Evolutionary conservation across 2,113 vertebrate genomes (phyloP).

Genomic region (Lichenostomus cassidix): DNA sequence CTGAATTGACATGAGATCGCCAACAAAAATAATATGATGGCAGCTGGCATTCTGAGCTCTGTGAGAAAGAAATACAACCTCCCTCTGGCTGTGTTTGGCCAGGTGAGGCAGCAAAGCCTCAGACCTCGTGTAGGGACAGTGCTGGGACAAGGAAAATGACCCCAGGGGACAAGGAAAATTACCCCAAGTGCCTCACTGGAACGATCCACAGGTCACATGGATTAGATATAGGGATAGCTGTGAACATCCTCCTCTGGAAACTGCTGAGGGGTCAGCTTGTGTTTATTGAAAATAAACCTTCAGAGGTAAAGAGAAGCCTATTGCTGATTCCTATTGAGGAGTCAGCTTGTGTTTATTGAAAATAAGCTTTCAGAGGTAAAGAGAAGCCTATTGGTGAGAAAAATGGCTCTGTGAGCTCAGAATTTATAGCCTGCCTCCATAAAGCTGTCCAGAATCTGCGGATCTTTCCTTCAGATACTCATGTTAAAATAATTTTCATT

Average conservation of each 20-base stretch:
- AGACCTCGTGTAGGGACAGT: too few relatives aligned
- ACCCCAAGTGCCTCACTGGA: background rate
- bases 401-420: conserved; percentile 16
- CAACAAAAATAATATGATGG: background rate
- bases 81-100: background rate
- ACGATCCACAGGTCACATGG: accelerated
- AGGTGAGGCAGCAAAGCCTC: background rate
- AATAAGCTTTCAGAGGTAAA: conserved; percentile 37
- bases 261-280: background rate
- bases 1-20: conserved; percentile 18
- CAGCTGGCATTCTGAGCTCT: background rate
- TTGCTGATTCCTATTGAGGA: background rate
- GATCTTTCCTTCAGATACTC: conserved; percentile 39
- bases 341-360: background rate
- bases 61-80: background rate
- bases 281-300: conserved; percentile 27
- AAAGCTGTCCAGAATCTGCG: conserved; percentile 50
- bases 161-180: background rate
- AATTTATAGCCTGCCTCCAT: conserved; percentile 47
- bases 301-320: conserved; percentile 20
- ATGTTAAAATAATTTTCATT: conserved; percentile 65
- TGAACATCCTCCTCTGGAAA: background rate
- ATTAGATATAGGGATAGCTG: background rate
- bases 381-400: conserved; percentile 38
- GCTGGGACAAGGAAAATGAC: background rate